A percentile compares a stretch with the other conserved stretches of the same genome.
Conservation (phyloP, 2,797 vertebrate genomes). For the Sebastes alutus region DNA sequence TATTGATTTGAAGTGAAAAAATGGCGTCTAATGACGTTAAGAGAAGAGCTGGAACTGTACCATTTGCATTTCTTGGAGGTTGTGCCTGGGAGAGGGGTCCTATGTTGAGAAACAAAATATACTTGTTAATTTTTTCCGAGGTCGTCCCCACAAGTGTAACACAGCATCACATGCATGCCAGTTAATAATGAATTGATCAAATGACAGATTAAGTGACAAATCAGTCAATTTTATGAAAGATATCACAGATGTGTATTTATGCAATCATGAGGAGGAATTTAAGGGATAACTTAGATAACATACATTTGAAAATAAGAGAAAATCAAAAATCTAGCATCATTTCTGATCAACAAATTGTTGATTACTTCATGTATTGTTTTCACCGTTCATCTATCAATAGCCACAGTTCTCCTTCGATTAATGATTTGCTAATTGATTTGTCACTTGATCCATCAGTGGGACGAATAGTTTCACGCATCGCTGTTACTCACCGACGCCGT, state of each 20-base stretch:
- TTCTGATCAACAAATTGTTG: background rate
- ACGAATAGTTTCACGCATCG: background rate
- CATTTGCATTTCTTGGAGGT: constrained; percentile 23
- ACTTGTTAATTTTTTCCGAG: background rate
- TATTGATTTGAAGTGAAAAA: background rate
- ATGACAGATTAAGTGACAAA: background rate
- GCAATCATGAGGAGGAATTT: no score
- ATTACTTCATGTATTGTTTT: background rate
- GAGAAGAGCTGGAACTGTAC: constrained; percentile 17
- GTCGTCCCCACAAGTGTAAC: background rate
- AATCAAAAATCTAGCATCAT: background rate
- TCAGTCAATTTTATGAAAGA: background rate
- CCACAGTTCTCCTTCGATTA: background rate
- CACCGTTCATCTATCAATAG: background rate
- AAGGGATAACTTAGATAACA: no score
- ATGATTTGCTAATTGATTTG: background rate
- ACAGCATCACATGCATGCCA: background rate
- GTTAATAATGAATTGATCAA: background rate
- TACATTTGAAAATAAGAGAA: no score
- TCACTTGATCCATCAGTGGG: background rate
- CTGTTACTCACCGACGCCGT: constrained; percentile 84
- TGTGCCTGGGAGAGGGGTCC: constrained; percentile 22
- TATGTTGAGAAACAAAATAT: constrained; percentile 38
- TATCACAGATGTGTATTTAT: no score
- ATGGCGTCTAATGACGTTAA: background rate